Evolutionary conservation across 2,888 invertebrate genomes (phyloP).

Genomic region (Gerris lacustris): DNA sequence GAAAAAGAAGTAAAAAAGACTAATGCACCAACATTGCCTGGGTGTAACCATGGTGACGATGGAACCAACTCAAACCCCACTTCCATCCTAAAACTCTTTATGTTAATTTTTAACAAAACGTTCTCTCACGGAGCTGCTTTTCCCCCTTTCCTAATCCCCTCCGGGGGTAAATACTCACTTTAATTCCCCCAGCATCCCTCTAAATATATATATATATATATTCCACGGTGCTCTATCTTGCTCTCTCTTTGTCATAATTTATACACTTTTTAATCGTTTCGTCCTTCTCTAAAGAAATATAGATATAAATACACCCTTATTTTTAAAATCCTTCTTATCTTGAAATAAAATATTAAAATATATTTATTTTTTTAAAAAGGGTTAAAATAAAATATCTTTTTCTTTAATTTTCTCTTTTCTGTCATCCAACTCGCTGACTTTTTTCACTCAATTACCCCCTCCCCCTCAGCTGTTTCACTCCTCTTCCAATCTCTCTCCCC

Average conservation of each 20-base stretch:
- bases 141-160: neutral
- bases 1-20: neutral
- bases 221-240: neutral
- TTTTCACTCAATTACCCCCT: neutral
- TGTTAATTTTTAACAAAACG: slow-evolving; percentile 5
- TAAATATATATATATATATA: neutral
- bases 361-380: neutral
- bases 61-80: neutral
- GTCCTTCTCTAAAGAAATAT: neutral
- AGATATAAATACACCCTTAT: neutral
- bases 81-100: neutral
- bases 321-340: neutral
- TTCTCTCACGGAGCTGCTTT: neutral
- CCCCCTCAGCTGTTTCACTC: neutral
- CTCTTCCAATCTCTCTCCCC: neutral
- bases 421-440: neutral
- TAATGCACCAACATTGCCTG: neutral
- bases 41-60: neutral
- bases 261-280: neutral
- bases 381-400: too few relatives aligned
- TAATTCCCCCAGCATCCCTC: neutral
- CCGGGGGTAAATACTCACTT: neutral
- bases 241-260: neutral
- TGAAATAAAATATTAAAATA: neutral
- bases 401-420: neutral